These are phyloP conservation scores for Scaptomyza cyrtandrae DNA, from an alignment of 2,888 invertebrate genomes.

Conservation along the genomic window DNA sequence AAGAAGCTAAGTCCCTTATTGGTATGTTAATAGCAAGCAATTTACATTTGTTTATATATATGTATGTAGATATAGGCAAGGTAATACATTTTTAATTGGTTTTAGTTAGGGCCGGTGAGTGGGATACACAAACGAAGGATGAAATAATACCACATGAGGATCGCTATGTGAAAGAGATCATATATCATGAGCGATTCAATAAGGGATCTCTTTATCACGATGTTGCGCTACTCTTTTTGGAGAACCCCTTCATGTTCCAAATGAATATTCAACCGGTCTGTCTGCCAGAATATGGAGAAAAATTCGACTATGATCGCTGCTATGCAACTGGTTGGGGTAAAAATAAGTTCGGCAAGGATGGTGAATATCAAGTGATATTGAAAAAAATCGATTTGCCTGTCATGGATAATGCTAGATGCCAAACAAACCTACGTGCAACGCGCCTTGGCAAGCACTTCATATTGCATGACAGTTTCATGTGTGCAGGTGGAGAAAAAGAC, in stretches of 20 bases:
- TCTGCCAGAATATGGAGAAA: constrained; percentile 86
- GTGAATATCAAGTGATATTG: constrained; percentile 87
- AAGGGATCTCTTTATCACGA: constrained; percentile 89
- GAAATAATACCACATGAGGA: constrained; percentile 90
- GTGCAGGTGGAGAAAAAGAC: constrained; percentile 90
- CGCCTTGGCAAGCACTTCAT: constrained; percentile 88
- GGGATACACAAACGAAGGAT: constrained; percentile 91
- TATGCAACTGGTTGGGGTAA: constrained; percentile 84
- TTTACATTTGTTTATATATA: no score
- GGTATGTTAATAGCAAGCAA: constrained; percentile 30
- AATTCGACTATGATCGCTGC: constrained; percentile 79
- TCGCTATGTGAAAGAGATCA: constrained; percentile 86
- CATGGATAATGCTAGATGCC: constrained; percentile 86
- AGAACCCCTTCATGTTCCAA: constrained; percentile 86
- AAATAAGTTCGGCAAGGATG: constrained; percentile 81
- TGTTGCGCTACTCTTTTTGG: constrained; percentile 89
- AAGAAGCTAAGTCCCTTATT: constrained; percentile 70
- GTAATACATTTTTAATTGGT: background rate
- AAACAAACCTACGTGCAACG: constrained; percentile 86
- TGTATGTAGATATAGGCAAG: no score
- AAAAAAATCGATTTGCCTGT: constrained; percentile 90
- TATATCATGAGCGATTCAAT: constrained; percentile 88
- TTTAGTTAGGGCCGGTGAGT: constrained; percentile 90
- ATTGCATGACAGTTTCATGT: constrained; percentile 89
- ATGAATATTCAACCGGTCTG: constrained; percentile 89